Base-by-base conservation (phyloP, 1,140 invertebrate species). In the Drosophila sp. region DNA sequence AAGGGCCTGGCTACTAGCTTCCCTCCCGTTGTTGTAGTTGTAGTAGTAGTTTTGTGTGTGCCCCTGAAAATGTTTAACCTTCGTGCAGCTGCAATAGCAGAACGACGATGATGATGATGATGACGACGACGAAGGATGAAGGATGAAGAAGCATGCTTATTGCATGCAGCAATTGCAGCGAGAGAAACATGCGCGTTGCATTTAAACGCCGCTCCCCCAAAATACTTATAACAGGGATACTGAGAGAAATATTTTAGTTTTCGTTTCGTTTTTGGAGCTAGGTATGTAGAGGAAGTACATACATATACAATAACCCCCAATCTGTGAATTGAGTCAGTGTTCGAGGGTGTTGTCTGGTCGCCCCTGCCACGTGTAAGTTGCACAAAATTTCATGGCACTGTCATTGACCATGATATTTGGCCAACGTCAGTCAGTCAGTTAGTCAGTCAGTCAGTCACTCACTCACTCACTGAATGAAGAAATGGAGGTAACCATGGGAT, bases 1-100 rank as follows among this genome's bases (percentile, higher is more conserved):
- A 33, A 72, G 70, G 62, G 58, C 61, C 60, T 62, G 60, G 41
- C 58, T 60, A 11, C 29, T 62, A 41, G 41, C 40, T 50, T 50
- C 64, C 62, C 54, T 54, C 58, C 54, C 30, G 63, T 32, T 77
- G 60, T 70, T 38, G 76, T 79, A 60, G 65, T 66, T 67, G 69
- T 65, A 58, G 57, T 47, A 61, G 44, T 57, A 17, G 17, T 17
- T 17, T 27, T 64, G 72, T 76, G 64, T 38, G 71, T 90, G 86
- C 81, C 86, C 86, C 80, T 90, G 86, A 85, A 90, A 85, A 79
- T 68, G 70, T 69, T 86, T 90, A 90, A 90, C 85, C 85, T 90
- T 90, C 86, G 85, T 90, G 80, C 78, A 85, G 80, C 56, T 64
- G 32, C 62, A 38, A 50, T 29, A 54, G 61, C 60, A 58, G 17